Percentiles rank a stretch among this genome's conserved stretches.
Evolutionary conservation across 2,797 vertebrate genomes (phyloP).

Genomic region (Propithecus perrieri): DNA sequence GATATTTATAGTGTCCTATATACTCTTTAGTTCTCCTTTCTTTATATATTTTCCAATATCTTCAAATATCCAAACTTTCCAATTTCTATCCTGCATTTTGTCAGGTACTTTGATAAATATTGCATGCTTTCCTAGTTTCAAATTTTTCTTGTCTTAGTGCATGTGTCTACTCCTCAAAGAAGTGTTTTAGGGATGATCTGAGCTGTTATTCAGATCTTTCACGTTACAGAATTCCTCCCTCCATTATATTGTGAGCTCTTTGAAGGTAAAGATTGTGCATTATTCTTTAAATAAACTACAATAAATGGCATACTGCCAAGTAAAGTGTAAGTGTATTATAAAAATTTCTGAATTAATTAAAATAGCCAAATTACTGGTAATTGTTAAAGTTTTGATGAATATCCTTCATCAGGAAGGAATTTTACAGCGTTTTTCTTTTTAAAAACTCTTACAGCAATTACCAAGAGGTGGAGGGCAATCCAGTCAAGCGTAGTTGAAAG

Average conservation of each 20-base stretch:
- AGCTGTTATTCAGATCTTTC: neutral
- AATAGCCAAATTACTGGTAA: neutral
- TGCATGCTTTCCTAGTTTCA: neutral
- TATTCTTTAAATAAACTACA: neutral
- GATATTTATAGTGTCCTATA: neutral
- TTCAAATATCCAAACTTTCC: neutral
- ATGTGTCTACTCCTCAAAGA: neutral
- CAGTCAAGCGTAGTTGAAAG: neutral
- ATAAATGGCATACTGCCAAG: neutral
- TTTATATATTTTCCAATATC: neutral
- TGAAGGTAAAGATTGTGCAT: neutral
- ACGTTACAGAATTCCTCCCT: neutral
- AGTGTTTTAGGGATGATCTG: neutral
- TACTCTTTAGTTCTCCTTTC: neutral
- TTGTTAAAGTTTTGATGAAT: neutral
- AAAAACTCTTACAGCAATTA: neutral
- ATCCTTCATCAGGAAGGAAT: neutral
- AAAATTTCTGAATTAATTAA: neutral
- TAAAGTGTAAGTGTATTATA: neutral
- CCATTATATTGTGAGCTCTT: neutral
- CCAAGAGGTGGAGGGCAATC: neutral
- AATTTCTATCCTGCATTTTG: neutral
- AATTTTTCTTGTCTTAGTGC: constrained; percentile 13
- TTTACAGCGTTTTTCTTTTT: neutral
- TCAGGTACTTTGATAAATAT: neutral